Evolutionary conservation across 2,113 vertebrate genomes (phyloP).

Genomic region (Carlito syrichta): DNA sequence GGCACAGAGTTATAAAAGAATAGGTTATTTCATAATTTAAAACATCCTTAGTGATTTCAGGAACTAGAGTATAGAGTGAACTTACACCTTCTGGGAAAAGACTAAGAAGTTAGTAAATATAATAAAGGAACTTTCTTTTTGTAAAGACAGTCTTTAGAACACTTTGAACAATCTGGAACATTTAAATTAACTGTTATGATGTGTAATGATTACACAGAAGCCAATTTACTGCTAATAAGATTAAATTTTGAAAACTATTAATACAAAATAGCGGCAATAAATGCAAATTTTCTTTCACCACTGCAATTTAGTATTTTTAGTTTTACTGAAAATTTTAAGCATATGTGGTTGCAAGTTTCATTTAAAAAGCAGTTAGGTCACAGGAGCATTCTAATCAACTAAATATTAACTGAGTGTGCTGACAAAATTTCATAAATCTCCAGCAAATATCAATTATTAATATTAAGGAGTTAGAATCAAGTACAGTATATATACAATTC

Average conservation of each 20-base stretch:
- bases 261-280: background rate
- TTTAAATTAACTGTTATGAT: background rate
- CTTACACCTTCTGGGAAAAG: background rate
- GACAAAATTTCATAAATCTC: background rate
- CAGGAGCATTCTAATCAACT: background rate
- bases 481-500: background rate
- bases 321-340: background rate
- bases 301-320: background rate
- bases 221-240: background rate
- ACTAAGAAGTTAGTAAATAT: background rate
- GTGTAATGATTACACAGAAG: background rate
- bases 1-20: background rate
- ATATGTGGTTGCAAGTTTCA: background rate
- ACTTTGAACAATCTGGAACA: background rate
- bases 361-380: background rate
- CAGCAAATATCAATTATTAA: background rate
- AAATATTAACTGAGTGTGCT: background rate
- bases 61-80: background rate
- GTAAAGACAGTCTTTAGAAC: background rate
- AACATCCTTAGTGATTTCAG: background rate
- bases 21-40: background rate
- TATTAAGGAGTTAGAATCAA: constrained; percentile 13
- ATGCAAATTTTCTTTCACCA: background rate
- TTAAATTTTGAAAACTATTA: background rate
- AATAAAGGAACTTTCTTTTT: background rate